Base-by-base conservation (phyloP, 1,140 invertebrate genomes). In the Cydia splendana region DNA sequence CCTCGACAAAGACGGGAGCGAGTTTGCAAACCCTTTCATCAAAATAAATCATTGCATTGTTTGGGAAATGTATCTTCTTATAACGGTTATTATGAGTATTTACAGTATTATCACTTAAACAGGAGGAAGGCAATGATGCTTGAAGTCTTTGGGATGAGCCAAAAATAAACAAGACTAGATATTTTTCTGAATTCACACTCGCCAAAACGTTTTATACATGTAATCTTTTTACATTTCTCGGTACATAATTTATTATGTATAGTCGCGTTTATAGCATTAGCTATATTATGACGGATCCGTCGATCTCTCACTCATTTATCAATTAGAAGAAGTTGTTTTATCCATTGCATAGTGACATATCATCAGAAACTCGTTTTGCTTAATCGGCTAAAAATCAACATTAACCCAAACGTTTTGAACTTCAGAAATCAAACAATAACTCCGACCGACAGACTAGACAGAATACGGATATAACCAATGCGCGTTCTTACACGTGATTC, bases 391-490 rank as follows among this genome's bases (percentile, higher is more conserved):
- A 57, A 57, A 18, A 18, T 57, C 4, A 7, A 18, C n/a, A 57
- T 48, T 3, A 57, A 20, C 9, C 7, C 5, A 57, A 18, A 2
- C 53, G 12, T 57, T 57, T 10, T 13, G n/a, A 0, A 18, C 4
- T 57, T 18, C 15, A 57, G 65, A 69, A 67, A 38, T 69, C 65
- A 34, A 69, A 69, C 65, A 65, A 24, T 34, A 28, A 69, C 4
- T 69, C 15, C n/a, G n/a, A 57, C 5, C 51, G 51, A 53, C n/a
- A 53, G 51, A 18, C 57, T 62, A 42, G 15, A 38, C 30, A 28
- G 30, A 38, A 71, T 71, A 71, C 67, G 67, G 67, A 71, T 71
- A 38, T 24, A 71, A 71, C 34, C 28, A 69, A 69, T 38, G 34
- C 65, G 28, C 65, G 65, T 28, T 34, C 65, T 34, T 71, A 71